Percentiles rank a stretch among this genome's conserved stretches.
phyloP scores from a whole-genome alignment of 2,888 invertebrate genomes.

The Drepana falcataria region DNA sequence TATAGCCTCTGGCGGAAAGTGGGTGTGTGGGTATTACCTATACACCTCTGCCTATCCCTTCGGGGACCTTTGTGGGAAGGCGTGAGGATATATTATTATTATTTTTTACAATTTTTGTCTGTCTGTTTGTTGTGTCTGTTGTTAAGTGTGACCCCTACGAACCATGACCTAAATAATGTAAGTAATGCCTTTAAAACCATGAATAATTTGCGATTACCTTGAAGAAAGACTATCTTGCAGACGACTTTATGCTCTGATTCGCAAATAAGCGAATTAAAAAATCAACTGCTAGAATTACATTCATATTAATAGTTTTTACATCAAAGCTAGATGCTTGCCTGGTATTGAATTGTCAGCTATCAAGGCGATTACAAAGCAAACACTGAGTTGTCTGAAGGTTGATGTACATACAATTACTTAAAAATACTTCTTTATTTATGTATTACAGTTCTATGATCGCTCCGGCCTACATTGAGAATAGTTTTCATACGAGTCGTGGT shows the following conservation, averaged over 20 bases:
- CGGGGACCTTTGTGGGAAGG: no score
- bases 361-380: not conserved
- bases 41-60: no score
- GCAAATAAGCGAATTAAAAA: not conserved
- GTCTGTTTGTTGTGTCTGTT: no score
- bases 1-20: no score
- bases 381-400: not conserved
- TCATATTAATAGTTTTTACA: not conserved
- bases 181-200: not conserved
- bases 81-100: no score
- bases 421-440: not conserved
- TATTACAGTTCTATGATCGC: not conserved
- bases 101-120: no score
- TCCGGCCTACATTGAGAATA: not conserved
- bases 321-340: not conserved
- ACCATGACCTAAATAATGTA: not conserved
- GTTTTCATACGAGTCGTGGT: no score
- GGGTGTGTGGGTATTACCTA: no score
- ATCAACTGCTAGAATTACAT: no score
- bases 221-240: not conserved
- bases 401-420: not conserved
- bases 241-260: not conserved
- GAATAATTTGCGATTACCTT: not conserved
- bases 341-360: conserved; percentile 8
- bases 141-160: not conserved